Evolutionary conservation across 2,797 vertebrate genomes (phyloP).

Genomic region (Smutsia gigantea): DNA sequence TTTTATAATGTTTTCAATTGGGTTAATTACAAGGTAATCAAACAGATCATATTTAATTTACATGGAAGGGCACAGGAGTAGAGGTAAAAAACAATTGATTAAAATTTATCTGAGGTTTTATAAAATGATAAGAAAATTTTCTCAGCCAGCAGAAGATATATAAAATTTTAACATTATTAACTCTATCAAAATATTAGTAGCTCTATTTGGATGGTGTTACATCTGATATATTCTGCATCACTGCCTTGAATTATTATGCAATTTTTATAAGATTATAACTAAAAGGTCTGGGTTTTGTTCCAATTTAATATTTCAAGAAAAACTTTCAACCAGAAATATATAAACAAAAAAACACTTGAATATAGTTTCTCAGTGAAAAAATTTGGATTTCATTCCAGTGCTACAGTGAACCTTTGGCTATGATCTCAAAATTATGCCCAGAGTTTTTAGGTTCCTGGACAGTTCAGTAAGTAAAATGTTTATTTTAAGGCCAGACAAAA

Average conservation of each 20-base stretch:
- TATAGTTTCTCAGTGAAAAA: neutral
- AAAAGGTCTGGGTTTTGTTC: neutral
- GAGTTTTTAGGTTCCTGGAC: neutral
- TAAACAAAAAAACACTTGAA: neutral
- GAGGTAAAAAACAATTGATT: neutral
- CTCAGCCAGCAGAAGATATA: neutral
- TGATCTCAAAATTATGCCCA: neutral
- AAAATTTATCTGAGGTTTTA: neutral
- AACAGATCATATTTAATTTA: neutral
- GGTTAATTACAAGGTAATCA: neutral
- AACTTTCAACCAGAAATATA: neutral
- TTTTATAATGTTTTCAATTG: slow-evolving; percentile 16
- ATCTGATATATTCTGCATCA: neutral
- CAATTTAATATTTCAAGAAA: slow-evolving; percentile 37
- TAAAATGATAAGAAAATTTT: slow-evolving; percentile 2
- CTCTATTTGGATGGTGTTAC: neutral
- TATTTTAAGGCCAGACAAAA: neutral
- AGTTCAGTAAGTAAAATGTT: neutral
- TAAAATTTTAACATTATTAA: too few species aligned
- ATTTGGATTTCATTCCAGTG: neutral
- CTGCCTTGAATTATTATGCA: neutral
- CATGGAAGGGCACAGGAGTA: neutral
- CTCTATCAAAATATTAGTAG: neutral
- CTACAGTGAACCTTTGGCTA: neutral
- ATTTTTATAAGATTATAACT: neutral